These are phyloP conservation scores for Drosophila lowei DNA, from an alignment of 1,140 invertebrate genomes.

Conservation along the genomic window DNA sequence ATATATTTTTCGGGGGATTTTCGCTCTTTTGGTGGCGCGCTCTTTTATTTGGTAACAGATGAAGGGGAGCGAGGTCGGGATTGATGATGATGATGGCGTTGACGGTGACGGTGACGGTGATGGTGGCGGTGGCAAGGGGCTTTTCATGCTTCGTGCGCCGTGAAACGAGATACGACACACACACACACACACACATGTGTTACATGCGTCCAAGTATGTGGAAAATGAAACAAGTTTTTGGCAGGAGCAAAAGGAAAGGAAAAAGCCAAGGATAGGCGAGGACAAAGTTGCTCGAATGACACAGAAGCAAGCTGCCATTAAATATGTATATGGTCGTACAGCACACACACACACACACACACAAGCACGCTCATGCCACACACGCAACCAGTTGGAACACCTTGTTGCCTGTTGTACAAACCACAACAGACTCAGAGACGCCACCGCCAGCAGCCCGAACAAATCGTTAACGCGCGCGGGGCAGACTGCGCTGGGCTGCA, in stretches of 20 bases:
- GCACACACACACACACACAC: constrained; percentile 23
- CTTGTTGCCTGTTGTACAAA: constrained; percentile 59
- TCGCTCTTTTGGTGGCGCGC: constrained; percentile 11
- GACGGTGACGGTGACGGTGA: constrained; percentile 4
- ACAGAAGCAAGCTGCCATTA: constrained; percentile 57
- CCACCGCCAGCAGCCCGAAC: constrained; percentile 4
- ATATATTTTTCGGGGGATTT: constrained; percentile 30
- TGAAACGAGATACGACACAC: constrained; percentile 66
- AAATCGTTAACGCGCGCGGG: constrained; percentile 1
- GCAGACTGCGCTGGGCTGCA: background rate
- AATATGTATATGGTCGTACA: constrained; percentile 29
- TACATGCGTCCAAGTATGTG: constrained; percentile 57
- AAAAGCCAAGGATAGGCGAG: background rate
- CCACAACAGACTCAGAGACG: constrained; percentile 31
- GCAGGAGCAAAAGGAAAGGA: background rate
- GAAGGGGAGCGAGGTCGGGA: constrained; percentile 6
- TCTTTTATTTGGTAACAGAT: constrained; percentile 16
- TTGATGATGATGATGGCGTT: constrained; percentile 32
- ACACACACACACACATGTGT: constrained; percentile 15
- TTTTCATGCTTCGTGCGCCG: constrained; percentile 68
- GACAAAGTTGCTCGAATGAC: constrained; percentile 64
- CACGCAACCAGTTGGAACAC: constrained; percentile 29
- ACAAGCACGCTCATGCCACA: constrained; percentile 1
- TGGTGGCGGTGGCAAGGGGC: constrained; percentile 30
- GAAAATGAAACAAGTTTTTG: constrained; percentile 63